Evolutionary conservation across 2,113 vertebrate species (phyloP).

Genomic region (Perca flavescens): DNA sequence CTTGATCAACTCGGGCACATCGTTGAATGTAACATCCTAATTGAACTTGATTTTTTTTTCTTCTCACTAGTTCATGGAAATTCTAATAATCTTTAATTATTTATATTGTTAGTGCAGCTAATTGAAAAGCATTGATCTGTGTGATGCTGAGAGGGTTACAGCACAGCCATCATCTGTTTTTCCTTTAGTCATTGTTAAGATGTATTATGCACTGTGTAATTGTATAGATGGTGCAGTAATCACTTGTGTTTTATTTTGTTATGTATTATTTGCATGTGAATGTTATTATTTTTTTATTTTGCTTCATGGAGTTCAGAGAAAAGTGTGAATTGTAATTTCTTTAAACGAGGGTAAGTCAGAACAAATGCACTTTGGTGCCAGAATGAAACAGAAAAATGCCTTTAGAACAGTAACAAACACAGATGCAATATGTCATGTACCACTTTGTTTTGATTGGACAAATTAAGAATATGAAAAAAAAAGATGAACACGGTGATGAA

Average conservation of each 20-base stretch:
- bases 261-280: constrained; percentile 56
- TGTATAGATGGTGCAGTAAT: constrained; percentile 34
- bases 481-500: constrained; percentile 52
- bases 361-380: constrained; percentile 46
- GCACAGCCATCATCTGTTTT: constrained; percentile 23
- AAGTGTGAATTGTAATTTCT: constrained; percentile 51
- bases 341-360: constrained; percentile 45
- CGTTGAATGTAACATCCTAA: constrained; percentile 71
- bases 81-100: neutral
- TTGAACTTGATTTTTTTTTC: constrained; percentile 49
- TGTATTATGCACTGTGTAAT: constrained; percentile 29
- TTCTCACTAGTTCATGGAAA: constrained; percentile 15
- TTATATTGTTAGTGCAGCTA: constrained; percentile 44
- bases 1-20: constrained; percentile 41
- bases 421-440: constrained; percentile 53
- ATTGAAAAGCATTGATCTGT: constrained; percentile 26
- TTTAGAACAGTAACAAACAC: constrained; percentile 55
- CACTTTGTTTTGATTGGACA: constrained; percentile 24
- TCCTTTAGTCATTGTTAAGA: constrained; percentile 17
- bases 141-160: constrained; percentile 41
- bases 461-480: constrained; percentile 28
- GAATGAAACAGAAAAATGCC: constrained; percentile 45
- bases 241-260: constrained; percentile 38
- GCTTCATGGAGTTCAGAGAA: constrained; percentile 39
- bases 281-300: neutral